These are phyloP conservation scores for Pseudorectes ferrugineus DNA, from an alignment of 2,113 vertebrate genomes.

Conservation along the genomic window DNA sequence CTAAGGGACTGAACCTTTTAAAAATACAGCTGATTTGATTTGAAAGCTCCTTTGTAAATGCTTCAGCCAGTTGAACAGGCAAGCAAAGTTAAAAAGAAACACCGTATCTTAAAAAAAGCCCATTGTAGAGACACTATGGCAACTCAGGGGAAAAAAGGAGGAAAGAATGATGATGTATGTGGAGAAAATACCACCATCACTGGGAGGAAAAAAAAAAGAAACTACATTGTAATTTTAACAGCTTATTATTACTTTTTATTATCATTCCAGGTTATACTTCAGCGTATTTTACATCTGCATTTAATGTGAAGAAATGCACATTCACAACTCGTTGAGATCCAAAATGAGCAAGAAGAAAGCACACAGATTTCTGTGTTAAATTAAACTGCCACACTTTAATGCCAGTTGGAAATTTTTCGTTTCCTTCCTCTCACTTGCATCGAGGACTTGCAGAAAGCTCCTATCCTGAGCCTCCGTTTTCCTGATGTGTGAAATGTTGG, in stretches of 20 bases:
- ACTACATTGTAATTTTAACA: background rate
- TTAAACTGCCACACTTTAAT: background rate
- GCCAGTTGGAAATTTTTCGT: background rate
- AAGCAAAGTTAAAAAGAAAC: background rate
- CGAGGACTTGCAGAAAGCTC: background rate
- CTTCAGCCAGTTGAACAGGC: background rate
- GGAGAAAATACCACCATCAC: background rate
- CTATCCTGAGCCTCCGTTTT: background rate
- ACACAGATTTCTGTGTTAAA: background rate
- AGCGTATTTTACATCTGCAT: background rate
- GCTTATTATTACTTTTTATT: background rate
- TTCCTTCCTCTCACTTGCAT: background rate
- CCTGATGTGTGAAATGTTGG: background rate
- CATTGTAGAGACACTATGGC: background rate
- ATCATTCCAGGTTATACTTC: background rate
- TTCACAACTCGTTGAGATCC: background rate
- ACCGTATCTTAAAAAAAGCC: background rate
- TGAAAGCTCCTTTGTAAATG: background rate
- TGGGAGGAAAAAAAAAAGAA: background rate
- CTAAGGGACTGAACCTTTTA: background rate
- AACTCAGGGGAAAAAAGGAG: background rate
- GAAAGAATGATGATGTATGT: background rate
- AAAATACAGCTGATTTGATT: background rate
- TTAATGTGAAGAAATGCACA: background rate
- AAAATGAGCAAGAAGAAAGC: background rate